phyloP scores from a whole-genome alignment of 2,113 vertebrate genomes.

The Gymnobelideus leadbeateri region DNA sequence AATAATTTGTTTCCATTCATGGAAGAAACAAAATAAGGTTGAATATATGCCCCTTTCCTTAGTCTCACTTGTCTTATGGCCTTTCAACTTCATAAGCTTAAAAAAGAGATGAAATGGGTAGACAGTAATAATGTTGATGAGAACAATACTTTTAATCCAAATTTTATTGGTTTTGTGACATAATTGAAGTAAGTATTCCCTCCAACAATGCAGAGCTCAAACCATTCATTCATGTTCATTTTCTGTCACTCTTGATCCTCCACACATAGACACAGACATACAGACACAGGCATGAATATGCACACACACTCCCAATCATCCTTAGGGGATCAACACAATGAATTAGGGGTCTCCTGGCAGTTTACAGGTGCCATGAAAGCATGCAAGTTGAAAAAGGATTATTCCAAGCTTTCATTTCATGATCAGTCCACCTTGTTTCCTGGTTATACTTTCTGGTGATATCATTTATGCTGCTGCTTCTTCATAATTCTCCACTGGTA shows the following conservation, averaged over 20 bases:
- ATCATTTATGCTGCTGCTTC: background rate
- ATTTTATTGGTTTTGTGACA: background rate
- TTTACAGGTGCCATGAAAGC: background rate
- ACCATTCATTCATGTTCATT: background rate
- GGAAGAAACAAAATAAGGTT: background rate
- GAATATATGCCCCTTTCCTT: background rate
- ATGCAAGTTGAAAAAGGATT: background rate
- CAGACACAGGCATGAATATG: fast-evolving
- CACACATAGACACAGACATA: background rate
- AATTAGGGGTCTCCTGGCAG: background rate
- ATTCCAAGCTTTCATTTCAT: background rate
- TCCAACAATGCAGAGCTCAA: background rate
- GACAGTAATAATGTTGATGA: constrained; percentile 23
- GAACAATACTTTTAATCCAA: constrained; percentile 15
- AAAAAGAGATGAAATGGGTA: background rate
- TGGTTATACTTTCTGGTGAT: background rate
- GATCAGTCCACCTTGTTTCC: background rate
- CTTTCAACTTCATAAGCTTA: constrained; percentile 9
- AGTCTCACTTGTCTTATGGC: background rate
- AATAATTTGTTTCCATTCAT: background rate
- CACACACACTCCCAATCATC: background rate
- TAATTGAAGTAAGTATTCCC: background rate
- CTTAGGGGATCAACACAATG: background rate
- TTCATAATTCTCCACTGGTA: background rate
- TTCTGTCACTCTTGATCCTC: background rate